Conservation (phyloP, 2,888 invertebrate species). For the Synanthedon tipuliformis region DNA sequence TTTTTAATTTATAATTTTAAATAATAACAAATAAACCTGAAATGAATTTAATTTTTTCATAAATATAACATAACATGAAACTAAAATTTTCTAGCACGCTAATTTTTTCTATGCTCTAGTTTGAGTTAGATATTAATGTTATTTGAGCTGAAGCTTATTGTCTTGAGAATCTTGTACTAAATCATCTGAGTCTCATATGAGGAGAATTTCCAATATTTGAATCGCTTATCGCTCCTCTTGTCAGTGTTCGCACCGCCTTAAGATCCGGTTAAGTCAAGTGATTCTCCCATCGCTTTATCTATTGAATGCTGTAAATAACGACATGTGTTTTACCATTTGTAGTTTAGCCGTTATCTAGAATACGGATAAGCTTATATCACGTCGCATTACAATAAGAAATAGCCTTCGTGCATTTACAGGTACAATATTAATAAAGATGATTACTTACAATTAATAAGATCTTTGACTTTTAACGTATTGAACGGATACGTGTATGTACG, state of each 20-base stretch:
- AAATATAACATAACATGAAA: no score
- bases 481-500: background rate
- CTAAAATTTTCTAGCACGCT: no score
- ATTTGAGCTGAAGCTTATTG: no score
- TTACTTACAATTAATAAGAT: conserved; percentile 4
- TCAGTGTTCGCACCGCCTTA: background rate
- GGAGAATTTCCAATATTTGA: no score
- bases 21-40: no score
- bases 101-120: no score
- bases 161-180: no score
- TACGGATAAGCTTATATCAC: conserved; percentile 11
- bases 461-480: conserved; percentile 1
- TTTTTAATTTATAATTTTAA: no score
- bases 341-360: conserved; percentile 5
- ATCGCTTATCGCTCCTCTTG: background rate
- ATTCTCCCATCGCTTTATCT: conserved; percentile 7
- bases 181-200: no score
- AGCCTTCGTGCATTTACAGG: conserved; percentile 5
- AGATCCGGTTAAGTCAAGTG: background rate
- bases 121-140: no score
- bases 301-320: conserved; percentile 6
- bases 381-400: conserved; percentile 6
- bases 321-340: conserved; percentile 6
- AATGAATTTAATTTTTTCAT: no score
- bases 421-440: conserved; percentile 2